These are phyloP conservation scores for Platerodrilus igneus DNA, from an alignment of 2,888 invertebrate genomes.

Conservation along the genomic window DNA sequence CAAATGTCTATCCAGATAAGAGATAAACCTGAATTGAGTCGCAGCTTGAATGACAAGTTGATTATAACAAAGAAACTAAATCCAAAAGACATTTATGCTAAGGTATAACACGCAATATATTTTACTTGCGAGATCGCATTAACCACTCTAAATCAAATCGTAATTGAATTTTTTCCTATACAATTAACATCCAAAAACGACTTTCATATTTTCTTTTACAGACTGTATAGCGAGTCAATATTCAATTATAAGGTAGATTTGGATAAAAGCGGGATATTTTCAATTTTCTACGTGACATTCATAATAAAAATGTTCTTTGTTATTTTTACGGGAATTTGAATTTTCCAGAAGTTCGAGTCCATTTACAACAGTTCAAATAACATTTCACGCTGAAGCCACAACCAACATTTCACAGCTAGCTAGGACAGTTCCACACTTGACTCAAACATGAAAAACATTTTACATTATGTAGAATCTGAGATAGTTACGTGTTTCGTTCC, in stretches of 20 bases:
- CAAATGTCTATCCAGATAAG: conserved; percentile 29
- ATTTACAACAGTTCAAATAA: conserved; percentile 13
- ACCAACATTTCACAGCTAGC: conserved; percentile 13
- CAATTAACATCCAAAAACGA: too few species aligned
- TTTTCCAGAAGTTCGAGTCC: conserved; percentile 8
- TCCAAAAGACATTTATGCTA: too few species aligned
- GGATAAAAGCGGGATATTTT: too few species aligned
- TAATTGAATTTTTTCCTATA: too few species aligned
- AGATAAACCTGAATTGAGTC: conserved; percentile 21
- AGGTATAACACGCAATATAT: too few species aligned
- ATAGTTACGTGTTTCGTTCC: too few species aligned
- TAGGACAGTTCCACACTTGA: conserved; percentile 18
- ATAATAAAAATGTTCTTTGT: conserved; percentile 1
- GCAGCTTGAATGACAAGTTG: conserved; percentile 21
- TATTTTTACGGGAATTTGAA: background rate
- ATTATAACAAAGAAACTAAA: conserved; percentile 18
- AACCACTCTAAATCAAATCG: too few species aligned
- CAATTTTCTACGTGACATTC: conserved; percentile 3
- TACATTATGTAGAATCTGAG: too few species aligned
- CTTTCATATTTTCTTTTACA: too few species aligned
- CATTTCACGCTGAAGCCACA: conserved; percentile 13
- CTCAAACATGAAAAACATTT: conserved; percentile 16
- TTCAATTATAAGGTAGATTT: too few species aligned
- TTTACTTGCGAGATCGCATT: too few species aligned
- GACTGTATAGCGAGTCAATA: too few species aligned